These are phyloP conservation scores for Drosophila maculinotata DNA, from an alignment of 2,888 invertebrate genomes.

Conservation along the genomic window DNA sequence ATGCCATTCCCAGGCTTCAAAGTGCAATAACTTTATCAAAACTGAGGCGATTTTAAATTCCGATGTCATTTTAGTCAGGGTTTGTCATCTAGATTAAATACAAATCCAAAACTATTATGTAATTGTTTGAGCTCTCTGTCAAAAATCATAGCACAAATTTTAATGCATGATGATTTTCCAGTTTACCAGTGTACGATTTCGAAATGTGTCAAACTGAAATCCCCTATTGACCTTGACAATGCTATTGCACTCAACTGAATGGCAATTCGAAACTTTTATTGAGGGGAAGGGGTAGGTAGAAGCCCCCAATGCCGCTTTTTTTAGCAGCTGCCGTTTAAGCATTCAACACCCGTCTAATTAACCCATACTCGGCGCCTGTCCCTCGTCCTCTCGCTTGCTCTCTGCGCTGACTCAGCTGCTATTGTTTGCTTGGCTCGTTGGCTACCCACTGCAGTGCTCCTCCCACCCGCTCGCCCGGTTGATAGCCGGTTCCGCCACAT, in stretches of 20 bases:
- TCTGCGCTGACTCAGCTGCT: conserved; percentile 53
- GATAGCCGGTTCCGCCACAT: conserved; percentile 58
- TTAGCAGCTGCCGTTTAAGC: conserved; percentile 55
- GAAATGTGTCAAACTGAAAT: neutral
- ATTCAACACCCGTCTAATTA: conserved; percentile 71
- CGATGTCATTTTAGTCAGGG: too few species aligned
- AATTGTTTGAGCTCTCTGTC: too few species aligned
- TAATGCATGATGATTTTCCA: neutral
- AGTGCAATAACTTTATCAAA: too few species aligned
- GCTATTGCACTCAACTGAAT: conserved; percentile 35
- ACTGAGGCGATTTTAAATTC: too few species aligned
- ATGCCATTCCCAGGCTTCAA: too few species aligned
- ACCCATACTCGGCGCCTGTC: conserved; percentile 49
- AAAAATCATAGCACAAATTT: too few species aligned
- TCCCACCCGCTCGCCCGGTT: neutral
- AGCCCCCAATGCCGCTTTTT: conserved; percentile 18
- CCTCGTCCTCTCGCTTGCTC: conserved; percentile 3
- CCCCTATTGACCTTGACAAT: conserved; percentile 43
- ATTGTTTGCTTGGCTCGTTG: conserved; percentile 47
- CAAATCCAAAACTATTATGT: too few species aligned
- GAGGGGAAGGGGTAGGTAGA: neutral
- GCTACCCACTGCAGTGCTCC: neutral
- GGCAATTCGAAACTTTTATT: conserved; percentile 8
- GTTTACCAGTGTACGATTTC: neutral
- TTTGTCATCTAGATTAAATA: too few species aligned